Conservation (phyloP, 1,140 invertebrate species). For the Campodea augens region DNA sequence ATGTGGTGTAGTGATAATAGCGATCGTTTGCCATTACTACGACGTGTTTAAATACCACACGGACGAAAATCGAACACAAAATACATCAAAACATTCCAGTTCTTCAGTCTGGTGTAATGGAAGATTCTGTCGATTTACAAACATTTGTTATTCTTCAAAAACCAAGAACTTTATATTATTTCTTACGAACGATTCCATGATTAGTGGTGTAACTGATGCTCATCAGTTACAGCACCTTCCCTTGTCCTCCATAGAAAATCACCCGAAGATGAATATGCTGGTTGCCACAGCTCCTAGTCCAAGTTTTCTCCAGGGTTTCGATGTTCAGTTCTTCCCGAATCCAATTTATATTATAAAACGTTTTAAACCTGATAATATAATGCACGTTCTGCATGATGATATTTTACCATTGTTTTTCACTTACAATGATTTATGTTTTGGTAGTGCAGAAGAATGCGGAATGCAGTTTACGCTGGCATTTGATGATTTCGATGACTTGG, state of each 20-base stretch:
- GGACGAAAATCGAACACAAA: too few relatives aligned
- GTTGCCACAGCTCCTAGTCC: conserved; percentile 5
- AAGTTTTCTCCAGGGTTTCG: neutral
- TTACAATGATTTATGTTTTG: conserved; percentile 18
- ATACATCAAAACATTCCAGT: neutral
- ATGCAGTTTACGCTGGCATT: conserved; percentile 12
- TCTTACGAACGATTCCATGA: conserved; percentile 10
- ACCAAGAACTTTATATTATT: conserved; percentile 13
- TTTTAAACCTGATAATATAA: conserved; percentile 34
- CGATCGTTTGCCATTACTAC: too few relatives aligned
- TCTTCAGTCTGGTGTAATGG: conserved; percentile 8
- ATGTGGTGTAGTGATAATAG: too few relatives aligned
- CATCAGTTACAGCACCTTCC: conserved; percentile 12
- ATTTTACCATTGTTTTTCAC: conserved; percentile 28
- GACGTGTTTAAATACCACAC: too few relatives aligned
- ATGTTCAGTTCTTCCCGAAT: conserved; percentile 3
- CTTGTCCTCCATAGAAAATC: conserved; percentile 13
- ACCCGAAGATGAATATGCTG: conserved; percentile 12
- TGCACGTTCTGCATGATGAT: conserved; percentile 38
- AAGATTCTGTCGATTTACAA: conserved; percentile 13
- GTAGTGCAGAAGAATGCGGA: conserved; percentile 17
- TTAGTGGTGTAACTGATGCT: conserved; percentile 11
- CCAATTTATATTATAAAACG: conserved; percentile 16
- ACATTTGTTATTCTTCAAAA: conserved; percentile 14
- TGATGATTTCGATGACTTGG: conserved; percentile 11